These are phyloP conservation scores for Dicerorhinus sumatrensis DNA, from an alignment of 2,113 vertebrate species.

Conservation along the genomic window DNA sequence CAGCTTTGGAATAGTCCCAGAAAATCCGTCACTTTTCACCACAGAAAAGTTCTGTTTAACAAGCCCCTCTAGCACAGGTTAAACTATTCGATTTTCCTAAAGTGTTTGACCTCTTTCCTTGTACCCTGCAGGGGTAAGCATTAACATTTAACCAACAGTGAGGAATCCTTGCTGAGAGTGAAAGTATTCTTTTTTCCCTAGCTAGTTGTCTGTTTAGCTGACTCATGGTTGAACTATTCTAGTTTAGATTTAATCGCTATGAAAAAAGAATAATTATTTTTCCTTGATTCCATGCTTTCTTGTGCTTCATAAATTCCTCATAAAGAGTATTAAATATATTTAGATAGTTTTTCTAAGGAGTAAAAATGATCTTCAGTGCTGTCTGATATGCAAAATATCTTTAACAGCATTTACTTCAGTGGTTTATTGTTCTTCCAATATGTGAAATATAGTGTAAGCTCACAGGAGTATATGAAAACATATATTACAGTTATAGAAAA, in stretches of 20 bases:
- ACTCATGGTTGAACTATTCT: constrained; percentile 28
- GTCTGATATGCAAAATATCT: not conserved
- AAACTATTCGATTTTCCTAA: constrained; percentile 68
- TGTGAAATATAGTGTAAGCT: not conserved
- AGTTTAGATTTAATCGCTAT: constrained; percentile 12
- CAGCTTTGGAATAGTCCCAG: constrained; percentile 26
- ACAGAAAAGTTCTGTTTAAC: constrained; percentile 66
- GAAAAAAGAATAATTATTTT: not conserved
- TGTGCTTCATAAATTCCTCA: not conserved
- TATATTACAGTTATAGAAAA: not conserved
- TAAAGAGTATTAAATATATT: not conserved
- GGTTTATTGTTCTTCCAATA: not conserved
- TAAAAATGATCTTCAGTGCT: not conserved
- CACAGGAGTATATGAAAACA: not conserved
- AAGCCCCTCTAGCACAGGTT: constrained; percentile 59
- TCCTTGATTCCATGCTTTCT: not conserved
- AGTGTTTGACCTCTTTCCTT: constrained; percentile 77
- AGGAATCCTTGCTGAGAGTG: constrained; percentile 56
- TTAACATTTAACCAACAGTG: constrained; percentile 78
- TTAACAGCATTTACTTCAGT: not conserved
- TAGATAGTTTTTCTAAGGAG: not conserved
- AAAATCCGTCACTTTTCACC: constrained; percentile 64
- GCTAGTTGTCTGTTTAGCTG: not conserved
- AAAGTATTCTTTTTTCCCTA: constrained; percentile 26
- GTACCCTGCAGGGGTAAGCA: constrained; percentile 64